Base-by-base conservation (phyloP, 2,888 invertebrate genomes). In the Dusona sp. region DNA sequence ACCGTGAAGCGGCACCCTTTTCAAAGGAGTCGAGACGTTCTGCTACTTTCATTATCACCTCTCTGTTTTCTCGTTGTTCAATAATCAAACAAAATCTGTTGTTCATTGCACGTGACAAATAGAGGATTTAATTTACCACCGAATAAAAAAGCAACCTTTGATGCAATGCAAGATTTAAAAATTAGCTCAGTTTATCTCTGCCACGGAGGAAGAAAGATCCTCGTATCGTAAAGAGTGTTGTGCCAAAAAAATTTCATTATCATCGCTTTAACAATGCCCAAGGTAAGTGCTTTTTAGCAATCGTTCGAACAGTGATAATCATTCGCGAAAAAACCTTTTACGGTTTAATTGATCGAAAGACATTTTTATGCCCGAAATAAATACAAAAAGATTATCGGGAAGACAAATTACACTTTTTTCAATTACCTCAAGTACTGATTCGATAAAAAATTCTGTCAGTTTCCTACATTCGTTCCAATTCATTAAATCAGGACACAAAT, bases 1-100 rank as follows among this genome's bases (percentile, higher is more conserved):
- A 83, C 70, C 75, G 54, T 54, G 83, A 72, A 89, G 88, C 82
- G 90, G 88, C 83, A 72, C 87, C 64, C 85, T 88, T 90, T 90
- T 89, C 84, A 79, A 84, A 88, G 73, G 79, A 75, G 68, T 51
- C 75, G 25, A 82, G n/a, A 51, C 83, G 67, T 67, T 77, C 77
- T 33, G 83, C 83, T 29, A 16, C 74, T 77, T 80, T 73, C 57
- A 54, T 80, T 77, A 72, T 74, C 61, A 54, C 38, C 78, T 81
- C 90, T 88, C 77, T 89, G 89, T 88, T 87, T 81, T 70, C 61
- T 79, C 88, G 85, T 79, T 78, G 86, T 70, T 81, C 88, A 70
- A 88, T 88, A 67, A 85, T 70, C 77, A 87, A 88, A 87, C 85
- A 87, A 83, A 78, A 29, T 79, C 38, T 57, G 54, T 73, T 73